Evolutionary conservation across 2,888 invertebrate species (phyloP).

Genomic region (Sisyra nigra): DNA sequence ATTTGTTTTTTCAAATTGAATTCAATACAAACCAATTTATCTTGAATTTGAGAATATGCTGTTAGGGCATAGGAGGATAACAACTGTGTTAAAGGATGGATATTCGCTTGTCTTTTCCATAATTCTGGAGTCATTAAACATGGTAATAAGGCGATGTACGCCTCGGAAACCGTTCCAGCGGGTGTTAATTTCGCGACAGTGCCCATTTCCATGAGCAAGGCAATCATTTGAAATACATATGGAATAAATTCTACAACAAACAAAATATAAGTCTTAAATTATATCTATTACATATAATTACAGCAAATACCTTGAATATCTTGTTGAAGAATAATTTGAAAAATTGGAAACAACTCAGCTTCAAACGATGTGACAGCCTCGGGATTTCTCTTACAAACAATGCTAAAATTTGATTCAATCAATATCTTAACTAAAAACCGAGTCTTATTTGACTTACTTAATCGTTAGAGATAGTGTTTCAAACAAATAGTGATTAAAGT

Average conservation of each 20-base stretch:
- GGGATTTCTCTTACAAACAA: constrained; percentile 71
- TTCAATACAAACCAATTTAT: constrained; percentile 45
- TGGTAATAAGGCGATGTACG: constrained; percentile 81
- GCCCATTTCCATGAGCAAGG: constrained; percentile 67
- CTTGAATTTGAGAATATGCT: constrained; percentile 51
- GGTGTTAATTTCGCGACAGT: constrained; percentile 18
- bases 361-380: constrained; percentile 76
- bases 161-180: constrained; percentile 46
- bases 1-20: not conserved
- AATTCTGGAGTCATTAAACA: constrained; percentile 77
- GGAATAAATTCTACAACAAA: constrained; percentile 78
- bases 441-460: constrained; percentile 37
- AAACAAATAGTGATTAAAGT: constrained; percentile 97
- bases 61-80: constrained; percentile 72
- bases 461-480: constrained; percentile 83
- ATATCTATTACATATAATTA: too few relatives aligned
- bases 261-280: too few relatives aligned
- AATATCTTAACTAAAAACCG: constrained; percentile 1
- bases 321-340: constrained; percentile 85
- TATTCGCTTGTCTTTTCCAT: constrained; percentile 89
- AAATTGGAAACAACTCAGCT: constrained; percentile 83
- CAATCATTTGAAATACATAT: constrained; percentile 95
- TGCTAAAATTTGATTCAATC: constrained; percentile 30
- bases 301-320: constrained; percentile 66
- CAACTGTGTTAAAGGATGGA: constrained; percentile 83